Percentiles rank a stretch among this genome's conserved stretches.
Evolutionary conservation across 92 coral and sea anemone species (phyloP).

Genomic region (Bergia puertoricense): DNA sequence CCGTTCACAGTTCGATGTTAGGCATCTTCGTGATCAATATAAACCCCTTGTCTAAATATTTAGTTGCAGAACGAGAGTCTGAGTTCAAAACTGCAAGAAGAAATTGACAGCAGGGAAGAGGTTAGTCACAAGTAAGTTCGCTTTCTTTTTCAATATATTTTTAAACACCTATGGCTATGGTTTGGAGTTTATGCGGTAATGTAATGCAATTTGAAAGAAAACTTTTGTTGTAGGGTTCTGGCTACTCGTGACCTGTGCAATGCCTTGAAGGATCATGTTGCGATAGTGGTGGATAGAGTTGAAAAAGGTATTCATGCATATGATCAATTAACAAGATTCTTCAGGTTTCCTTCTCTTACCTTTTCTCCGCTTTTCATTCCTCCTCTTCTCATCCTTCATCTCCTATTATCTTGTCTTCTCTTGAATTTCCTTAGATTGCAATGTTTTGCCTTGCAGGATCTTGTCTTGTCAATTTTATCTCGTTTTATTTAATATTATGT

Average conservation of each 20-base stretch:
- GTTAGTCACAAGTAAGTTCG: slow-evolving; percentile 85
- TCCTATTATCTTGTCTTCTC: background rate
- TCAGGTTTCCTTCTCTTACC: background rate
- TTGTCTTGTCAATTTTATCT: no score
- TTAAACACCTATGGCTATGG: background rate
- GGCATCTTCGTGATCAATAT: background rate
- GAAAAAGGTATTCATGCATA: slow-evolving; percentile 56
- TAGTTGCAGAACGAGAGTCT: slow-evolving; percentile 93
- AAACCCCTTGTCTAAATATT: slow-evolving; percentile 5
- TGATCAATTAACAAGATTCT: background rate
- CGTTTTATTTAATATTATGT: no score
- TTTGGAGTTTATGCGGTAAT: background rate
- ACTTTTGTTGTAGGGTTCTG: slow-evolving; percentile 54
- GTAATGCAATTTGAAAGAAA: background rate
- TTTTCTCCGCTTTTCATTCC: background rate
- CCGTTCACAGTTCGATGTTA: background rate
- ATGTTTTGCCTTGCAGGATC: no score
- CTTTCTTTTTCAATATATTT: background rate
- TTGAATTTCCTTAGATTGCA: background rate
- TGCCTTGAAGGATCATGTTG: slow-evolving; percentile 89
- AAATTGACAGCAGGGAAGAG: slow-evolving; percentile 81
- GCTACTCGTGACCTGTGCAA: slow-evolving; percentile 90
- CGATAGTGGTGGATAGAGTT: slow-evolving; percentile 78
- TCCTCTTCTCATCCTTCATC: background rate
- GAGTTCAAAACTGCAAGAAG: slow-evolving; percentile 92